phyloP scores from a whole-genome alignment of 1,140 invertebrate species.

The Anastrepha obliqua region DNA sequence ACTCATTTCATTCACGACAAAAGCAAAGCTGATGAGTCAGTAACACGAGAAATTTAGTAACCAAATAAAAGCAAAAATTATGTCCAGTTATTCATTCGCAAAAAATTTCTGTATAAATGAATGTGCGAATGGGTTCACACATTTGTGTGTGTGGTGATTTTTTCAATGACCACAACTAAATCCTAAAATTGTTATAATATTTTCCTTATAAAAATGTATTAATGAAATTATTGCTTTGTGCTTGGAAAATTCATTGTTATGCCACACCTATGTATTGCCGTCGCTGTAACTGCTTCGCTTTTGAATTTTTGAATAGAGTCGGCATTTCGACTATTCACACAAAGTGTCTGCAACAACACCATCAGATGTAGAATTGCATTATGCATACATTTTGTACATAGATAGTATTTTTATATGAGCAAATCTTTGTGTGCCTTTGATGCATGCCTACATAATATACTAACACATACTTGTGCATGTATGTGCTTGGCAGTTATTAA shows the following conservation, averaged over 20 bases:
- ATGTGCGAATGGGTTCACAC: neutral
- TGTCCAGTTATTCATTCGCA: constrained; percentile 18
- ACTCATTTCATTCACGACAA: constrained; percentile 31
- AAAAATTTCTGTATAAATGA: neutral
- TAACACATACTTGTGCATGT: too few relatives aligned
- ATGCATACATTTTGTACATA: neutral
- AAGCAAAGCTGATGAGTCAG: neutral
- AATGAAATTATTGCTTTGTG: neutral
- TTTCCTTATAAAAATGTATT: neutral
- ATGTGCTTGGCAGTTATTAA: too few relatives aligned
- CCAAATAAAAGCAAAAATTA: too few relatives aligned
- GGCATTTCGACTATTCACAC: constrained; percentile 32
- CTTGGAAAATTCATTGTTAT: constrained; percentile 27
- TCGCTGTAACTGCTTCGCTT: neutral
- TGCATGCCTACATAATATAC: too few relatives aligned
- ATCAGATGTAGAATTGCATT: constrained; percentile 27
- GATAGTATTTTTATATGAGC: too few relatives aligned
- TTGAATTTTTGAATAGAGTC: constrained; percentile 11
- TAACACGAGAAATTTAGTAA: neutral
- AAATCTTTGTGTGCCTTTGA: too few relatives aligned
- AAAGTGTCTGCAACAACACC: constrained; percentile 39
- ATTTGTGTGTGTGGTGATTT: neutral
- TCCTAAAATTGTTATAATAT: neutral
- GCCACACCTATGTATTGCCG: constrained; percentile 35
- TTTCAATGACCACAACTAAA: neutral